Conservation (phyloP, 2,797 vertebrate genomes). For the Danionella dracula region DNA sequence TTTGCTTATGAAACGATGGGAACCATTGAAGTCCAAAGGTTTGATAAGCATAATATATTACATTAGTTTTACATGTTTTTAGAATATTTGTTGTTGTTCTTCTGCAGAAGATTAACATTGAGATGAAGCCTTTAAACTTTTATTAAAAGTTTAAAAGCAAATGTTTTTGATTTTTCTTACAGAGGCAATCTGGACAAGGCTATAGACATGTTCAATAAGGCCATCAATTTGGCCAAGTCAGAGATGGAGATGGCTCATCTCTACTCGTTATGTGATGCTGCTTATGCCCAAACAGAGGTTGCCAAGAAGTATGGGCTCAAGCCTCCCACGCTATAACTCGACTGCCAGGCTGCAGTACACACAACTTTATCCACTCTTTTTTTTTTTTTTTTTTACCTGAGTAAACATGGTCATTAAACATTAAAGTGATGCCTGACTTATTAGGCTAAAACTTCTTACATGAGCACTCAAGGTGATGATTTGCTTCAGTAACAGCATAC, state of each 20-base stretch:
- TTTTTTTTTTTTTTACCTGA: slow-evolving; percentile 31
- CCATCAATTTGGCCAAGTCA: slow-evolving; percentile 97
- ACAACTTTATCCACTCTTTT: slow-evolving; percentile 54
- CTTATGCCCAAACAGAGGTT: slow-evolving; percentile 97
- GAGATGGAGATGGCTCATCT: slow-evolving; percentile 99
- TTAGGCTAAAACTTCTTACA: too few species aligned
- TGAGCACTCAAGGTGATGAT: too few species aligned
- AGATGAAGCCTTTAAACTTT: not conserved
- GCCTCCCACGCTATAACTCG: slow-evolving; percentile 88
- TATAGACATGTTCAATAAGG: slow-evolving; percentile 99
- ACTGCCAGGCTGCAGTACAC: slow-evolving; percentile 53
- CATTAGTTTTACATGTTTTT: not conserved
- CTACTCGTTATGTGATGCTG: slow-evolving; percentile 95
- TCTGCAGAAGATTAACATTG: not conserved
- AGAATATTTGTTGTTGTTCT: not conserved
- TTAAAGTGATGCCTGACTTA: too few species aligned
- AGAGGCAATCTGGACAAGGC: slow-evolving; percentile 98
- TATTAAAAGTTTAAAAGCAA: not conserved
- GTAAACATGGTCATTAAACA: slow-evolving; percentile 22
- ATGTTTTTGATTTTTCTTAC: slow-evolving; percentile 38
- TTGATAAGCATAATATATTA: not conserved
- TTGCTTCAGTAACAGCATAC: too few species aligned
- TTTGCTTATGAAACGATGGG: slow-evolving; percentile 99
- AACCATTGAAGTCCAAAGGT: slow-evolving; percentile 99
- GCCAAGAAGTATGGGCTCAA: slow-evolving; percentile 98